phyloP scores from a whole-genome alignment of 2,888 invertebrate genomes.

The Penaeus monodon region DNA sequence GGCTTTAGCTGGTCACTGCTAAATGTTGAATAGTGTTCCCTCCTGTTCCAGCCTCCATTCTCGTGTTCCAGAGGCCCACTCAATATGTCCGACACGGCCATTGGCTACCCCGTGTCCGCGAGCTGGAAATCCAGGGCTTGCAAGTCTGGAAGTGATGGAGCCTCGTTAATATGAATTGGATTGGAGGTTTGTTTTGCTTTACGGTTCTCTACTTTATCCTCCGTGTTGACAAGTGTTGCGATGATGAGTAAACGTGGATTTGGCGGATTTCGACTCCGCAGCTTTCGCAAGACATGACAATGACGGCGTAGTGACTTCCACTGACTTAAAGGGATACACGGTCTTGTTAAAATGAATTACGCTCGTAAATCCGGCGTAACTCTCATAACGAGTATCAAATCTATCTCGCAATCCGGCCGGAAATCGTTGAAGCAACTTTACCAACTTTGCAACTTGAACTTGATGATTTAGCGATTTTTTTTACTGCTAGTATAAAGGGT shows the following conservation, averaged over 20 bases:
- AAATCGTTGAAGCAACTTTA: no score
- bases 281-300: no score
- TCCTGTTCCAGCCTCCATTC: constrained; percentile 8
- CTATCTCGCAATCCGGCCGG: no score
- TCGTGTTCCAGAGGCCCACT: constrained; percentile 41
- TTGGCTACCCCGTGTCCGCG: constrained; percentile 34
- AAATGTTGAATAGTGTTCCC: constrained; percentile 35
- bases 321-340: no score
- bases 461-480: no score
- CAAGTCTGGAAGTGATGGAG: constrained; percentile 19
- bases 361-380: no score
- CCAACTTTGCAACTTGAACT: no score
- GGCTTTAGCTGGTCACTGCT: constrained; percentile 25
- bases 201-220: not conserved
- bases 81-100: constrained; percentile 52
- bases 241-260: no score
- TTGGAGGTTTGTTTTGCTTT: constrained; percentile 1
- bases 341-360: no score
- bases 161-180: constrained; percentile 10
- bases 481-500: not conserved
- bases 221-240: not conserved
- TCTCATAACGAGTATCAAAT: no score
- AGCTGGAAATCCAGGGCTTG: constrained; percentile 27
- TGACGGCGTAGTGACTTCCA: no score
- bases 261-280: no score